Evolutionary conservation across 2,113 vertebrate species (phyloP).

Genomic region (Chaenogobius annularis): DNA sequence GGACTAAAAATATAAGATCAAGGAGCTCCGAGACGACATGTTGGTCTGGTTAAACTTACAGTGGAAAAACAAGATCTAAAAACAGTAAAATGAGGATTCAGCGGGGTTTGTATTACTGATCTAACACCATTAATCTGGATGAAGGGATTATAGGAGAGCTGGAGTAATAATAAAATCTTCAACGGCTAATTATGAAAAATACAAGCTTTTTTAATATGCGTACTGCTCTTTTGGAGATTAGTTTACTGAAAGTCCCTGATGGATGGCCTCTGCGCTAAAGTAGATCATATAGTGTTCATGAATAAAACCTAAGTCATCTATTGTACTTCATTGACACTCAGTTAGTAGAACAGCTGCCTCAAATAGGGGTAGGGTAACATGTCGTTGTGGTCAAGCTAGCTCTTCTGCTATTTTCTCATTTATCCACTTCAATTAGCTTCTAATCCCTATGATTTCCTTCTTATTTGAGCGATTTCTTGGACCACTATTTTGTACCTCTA

Average conservation of each 20-base stretch:
- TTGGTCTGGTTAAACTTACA: conserved; percentile 48
- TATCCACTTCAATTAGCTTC: no score
- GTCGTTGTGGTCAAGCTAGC: no score
- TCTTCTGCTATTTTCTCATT: no score
- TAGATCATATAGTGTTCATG: background rate
- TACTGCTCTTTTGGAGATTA: background rate
- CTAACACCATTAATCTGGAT: conserved; percentile 13
- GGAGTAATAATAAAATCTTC: background rate
- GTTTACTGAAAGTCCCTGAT: background rate
- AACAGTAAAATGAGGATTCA: conserved; percentile 19
- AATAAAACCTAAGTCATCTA: background rate
- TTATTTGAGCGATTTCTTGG: background rate
- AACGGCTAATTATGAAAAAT: background rate
- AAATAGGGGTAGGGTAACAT: no score
- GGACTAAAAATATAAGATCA: conserved; percentile 66
- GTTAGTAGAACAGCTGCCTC: no score
- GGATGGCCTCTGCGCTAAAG: background rate
- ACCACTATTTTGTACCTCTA: no score
- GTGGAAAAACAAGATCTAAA: conserved; percentile 12
- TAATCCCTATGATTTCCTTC: no score
- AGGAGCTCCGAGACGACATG: conserved; percentile 41
- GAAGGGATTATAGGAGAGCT: background rate
- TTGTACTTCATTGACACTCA: no score
- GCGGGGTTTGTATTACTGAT: conserved; percentile 12
- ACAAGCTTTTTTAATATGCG: background rate